A percentile compares a stretch with the other conserved stretches of the same genome.
Conservation (phyloP, 2,888 invertebrate species). For the Mesorhabditis belari region DNA sequence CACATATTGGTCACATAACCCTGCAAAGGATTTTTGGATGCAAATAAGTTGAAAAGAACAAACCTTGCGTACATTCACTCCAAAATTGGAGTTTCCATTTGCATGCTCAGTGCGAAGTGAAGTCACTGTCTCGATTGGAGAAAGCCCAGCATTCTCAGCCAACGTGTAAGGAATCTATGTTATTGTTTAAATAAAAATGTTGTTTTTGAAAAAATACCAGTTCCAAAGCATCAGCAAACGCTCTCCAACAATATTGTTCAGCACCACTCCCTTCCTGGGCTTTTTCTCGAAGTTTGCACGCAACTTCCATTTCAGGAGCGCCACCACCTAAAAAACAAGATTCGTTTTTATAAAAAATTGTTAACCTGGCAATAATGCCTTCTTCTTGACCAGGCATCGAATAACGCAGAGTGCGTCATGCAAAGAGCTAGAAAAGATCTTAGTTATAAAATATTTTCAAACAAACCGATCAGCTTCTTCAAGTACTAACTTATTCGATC, state of each 20-base stretch:
- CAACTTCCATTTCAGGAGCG: slow-evolving; percentile 90
- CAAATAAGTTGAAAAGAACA: slow-evolving; percentile 1
- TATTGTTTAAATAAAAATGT: slow-evolving; percentile 1
- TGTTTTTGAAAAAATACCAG: slow-evolving; percentile 19
- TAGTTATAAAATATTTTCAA: no score
- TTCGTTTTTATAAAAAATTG: neutral
- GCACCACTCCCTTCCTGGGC: slow-evolving; percentile 76
- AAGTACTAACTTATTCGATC: slow-evolving; percentile 78
- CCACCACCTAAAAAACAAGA: slow-evolving; percentile 80
- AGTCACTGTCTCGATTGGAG: slow-evolving; percentile 89
- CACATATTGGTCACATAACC: slow-evolving; percentile 92
- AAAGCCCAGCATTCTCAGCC: slow-evolving; percentile 84
- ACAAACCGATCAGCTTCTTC: slow-evolving; percentile 73
- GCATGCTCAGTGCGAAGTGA: slow-evolving; percentile 90
- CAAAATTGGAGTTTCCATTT: slow-evolving; percentile 74
- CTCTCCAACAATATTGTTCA: slow-evolving; percentile 87
- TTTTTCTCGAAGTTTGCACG: slow-evolving; percentile 72
- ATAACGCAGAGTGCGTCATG: slow-evolving; percentile 88
- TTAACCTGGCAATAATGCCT: slow-evolving; percentile 51
- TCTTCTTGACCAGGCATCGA: slow-evolving; percentile 88
- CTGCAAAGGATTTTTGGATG: slow-evolving; percentile 46
- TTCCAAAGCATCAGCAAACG: slow-evolving; percentile 90
- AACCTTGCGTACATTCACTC: slow-evolving; percentile 82
- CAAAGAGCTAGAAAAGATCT: slow-evolving; percentile 66
- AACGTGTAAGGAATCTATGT: slow-evolving; percentile 83